phyloP scores from a whole-genome alignment of 2,113 vertebrate species.

The Rhinopomastus cyanomelas region DNA sequence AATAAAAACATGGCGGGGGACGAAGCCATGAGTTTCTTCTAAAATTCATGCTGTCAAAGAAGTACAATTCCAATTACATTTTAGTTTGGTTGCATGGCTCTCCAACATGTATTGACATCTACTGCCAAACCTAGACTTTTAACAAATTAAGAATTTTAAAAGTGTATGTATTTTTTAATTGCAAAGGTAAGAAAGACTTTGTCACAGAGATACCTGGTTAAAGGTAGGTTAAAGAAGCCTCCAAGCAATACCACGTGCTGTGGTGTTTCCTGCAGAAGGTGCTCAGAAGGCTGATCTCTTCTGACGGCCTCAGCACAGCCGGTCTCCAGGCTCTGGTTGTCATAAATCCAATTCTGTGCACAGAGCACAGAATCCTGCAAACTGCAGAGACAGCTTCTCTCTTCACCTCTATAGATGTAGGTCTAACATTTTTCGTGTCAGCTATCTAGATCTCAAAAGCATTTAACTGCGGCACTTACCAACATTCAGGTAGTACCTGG shows the following conservation, averaged over 20 bases:
- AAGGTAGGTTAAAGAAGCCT: not conserved
- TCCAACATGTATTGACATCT: not conserved
- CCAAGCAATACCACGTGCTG: fast-evolving
- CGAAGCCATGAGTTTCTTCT: not conserved
- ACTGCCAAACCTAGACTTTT: not conserved
- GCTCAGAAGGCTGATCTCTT: not conserved
- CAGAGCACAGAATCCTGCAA: not conserved
- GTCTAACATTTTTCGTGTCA: not conserved
- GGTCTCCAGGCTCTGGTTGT: not conserved
- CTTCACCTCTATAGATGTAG: not conserved
- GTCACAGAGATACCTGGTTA: not conserved
- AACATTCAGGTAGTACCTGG: not conserved
- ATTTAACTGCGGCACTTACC: not conserved
- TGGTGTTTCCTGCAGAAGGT: not conserved
- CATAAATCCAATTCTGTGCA: not conserved
- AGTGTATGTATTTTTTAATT: fast-evolving
- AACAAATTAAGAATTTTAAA: not conserved
- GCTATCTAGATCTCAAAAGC: not conserved
- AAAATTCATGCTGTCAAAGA: not conserved
- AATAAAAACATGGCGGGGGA: not conserved
- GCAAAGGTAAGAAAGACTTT: not conserved
- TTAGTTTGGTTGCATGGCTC: not conserved
- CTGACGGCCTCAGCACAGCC: not conserved
- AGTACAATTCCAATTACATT: not conserved
- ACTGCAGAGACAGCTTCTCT: not conserved